Evolutionary conservation across 2,113 vertebrate genomes (phyloP).

Genomic region (Syngnathus typhle): DNA sequence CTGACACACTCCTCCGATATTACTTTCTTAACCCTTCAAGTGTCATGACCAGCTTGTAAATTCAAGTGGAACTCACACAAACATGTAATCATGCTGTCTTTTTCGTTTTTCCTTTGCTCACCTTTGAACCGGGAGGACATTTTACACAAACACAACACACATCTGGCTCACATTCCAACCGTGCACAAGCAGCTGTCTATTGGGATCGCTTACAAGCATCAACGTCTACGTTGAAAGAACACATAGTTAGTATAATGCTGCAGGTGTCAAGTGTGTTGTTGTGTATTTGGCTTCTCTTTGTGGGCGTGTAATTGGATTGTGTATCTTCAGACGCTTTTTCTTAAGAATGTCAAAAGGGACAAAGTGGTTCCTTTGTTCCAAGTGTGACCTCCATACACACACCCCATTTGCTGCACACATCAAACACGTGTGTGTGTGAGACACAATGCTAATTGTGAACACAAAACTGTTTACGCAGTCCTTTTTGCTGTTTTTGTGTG

Average conservation of each 20-base stretch:
- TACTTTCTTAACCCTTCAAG: constrained; percentile 24
- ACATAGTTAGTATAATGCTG: constrained; percentile 31
- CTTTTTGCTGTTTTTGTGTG: constrained; percentile 14
- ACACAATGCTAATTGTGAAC: not conserved
- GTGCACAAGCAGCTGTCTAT: constrained; percentile 29
- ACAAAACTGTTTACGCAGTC: not conserved
- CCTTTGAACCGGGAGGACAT: constrained; percentile 32
- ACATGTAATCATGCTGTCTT: constrained; percentile 18
- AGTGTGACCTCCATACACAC: not conserved
- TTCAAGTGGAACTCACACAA: constrained; percentile 9
- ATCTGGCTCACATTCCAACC: constrained; percentile 44
- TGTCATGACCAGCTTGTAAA: constrained; percentile 29
- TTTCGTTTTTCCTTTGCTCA: constrained; percentile 19
- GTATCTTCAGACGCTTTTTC: not conserved
- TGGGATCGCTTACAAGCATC: constrained; percentile 27
- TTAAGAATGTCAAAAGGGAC: constrained; percentile 10
- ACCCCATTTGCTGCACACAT: constrained; percentile 3
- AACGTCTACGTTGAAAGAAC: constrained; percentile 35
- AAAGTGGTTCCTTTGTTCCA: constrained; percentile 4
- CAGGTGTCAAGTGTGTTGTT: constrained; percentile 20
- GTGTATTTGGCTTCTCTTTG: constrained; percentile 7
- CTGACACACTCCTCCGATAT: not conserved
- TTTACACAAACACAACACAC: constrained; percentile 27
- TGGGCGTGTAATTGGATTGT: not conserved
- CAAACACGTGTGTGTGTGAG: not conserved